Evolutionary conservation across 2,888 invertebrate genomes (phyloP).

Genomic region (Julus scandinavius): DNA sequence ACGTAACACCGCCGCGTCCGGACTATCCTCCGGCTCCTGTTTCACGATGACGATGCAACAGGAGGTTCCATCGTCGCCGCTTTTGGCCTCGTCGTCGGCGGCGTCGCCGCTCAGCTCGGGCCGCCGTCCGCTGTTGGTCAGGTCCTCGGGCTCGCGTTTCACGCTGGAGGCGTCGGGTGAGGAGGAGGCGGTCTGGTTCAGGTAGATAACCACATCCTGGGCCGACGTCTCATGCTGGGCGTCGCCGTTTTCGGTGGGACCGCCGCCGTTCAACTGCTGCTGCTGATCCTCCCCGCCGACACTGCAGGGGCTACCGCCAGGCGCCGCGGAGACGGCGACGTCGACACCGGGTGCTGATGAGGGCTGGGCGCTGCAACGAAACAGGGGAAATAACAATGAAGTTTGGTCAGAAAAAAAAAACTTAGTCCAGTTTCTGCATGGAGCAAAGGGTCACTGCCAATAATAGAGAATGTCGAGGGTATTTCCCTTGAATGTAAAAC

Average conservation of each 20-base stretch:
- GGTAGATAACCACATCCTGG: constrained; percentile 49
- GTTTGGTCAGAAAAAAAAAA: neutral
- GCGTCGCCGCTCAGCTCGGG: constrained; percentile 56
- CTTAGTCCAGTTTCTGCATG: no score
- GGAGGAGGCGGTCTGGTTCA: constrained; percentile 42
- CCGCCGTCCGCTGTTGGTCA: constrained; percentile 65
- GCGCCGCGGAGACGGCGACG: neutral
- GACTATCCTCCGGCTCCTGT: constrained; percentile 54
- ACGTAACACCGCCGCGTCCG: constrained; percentile 29
- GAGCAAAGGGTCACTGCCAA: no score
- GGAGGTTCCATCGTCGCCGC: constrained; percentile 50
- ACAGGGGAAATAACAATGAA: neutral
- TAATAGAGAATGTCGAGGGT: no score
- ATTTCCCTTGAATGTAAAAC: no score
- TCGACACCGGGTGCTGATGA: neutral
- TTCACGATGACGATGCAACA: constrained; percentile 36
- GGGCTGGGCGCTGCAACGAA: neutral
- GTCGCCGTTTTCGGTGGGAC: neutral
- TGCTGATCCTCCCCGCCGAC: neutral
- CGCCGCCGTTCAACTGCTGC: neutral
- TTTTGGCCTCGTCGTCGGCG: constrained; percentile 58
- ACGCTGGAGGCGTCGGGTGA: constrained; percentile 67
- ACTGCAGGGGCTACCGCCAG: neutral
- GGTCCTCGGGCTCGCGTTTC: constrained; percentile 84
- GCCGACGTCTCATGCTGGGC: constrained; percentile 41